These are phyloP conservation scores for Pantherophis vulpinus DNA, from an alignment of 2,797 vertebrate genomes.

Conservation along the genomic window DNA sequence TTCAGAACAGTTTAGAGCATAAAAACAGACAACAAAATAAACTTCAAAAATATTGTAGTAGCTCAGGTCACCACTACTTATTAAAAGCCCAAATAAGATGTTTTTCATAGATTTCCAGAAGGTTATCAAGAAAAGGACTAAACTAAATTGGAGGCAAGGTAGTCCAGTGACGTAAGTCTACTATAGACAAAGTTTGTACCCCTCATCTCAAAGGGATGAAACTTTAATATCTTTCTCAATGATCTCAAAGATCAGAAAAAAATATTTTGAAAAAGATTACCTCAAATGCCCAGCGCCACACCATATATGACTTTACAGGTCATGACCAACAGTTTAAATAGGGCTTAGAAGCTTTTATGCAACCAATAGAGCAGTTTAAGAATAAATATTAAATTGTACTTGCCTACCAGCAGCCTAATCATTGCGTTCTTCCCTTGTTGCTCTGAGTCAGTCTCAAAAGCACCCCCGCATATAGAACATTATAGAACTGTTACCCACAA, in stretches of 20 bases:
- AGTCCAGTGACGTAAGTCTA: background rate
- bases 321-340: background rate
- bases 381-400: background rate
- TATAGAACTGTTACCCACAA: background rate
- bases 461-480: background rate
- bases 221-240: background rate
- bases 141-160: background rate
- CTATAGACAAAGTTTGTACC: background rate
- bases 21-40: background rate
- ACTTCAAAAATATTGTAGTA: background rate
- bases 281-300: background rate
- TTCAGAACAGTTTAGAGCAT: background rate
- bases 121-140: background rate
- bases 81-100: background rate
- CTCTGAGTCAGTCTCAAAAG: background rate
- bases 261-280: background rate
- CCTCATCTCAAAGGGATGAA: background rate
- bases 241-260: background rate
- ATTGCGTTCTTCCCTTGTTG: background rate
- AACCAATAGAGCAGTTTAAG: background rate
- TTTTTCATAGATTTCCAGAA: background rate
- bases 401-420: background rate
- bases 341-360: background rate
- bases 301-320: background rate
- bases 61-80: background rate